Evolutionary conservation across 2,888 invertebrate genomes (phyloP), one percentile per base, ranked within the genome.

Genomic region (Papilio elwesi): DNA sequence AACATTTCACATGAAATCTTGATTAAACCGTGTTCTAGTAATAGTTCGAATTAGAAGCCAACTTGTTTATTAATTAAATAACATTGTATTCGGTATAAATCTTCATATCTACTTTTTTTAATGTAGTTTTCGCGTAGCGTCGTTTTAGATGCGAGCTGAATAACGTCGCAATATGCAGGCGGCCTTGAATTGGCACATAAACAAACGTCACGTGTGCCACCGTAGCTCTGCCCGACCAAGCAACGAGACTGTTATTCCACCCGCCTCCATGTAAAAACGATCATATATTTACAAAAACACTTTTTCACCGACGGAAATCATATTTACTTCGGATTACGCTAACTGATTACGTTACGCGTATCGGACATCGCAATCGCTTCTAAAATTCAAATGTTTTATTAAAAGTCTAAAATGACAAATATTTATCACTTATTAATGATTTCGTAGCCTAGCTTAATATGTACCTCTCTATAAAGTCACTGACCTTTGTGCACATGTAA

Each of bases 101-200:
- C 5, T 36, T 26, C 43, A 3, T 49, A 4, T 13, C 13, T 16
- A 13, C 52, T 63, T 64, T 68, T 55, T 63, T 11, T 36, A 9
- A 57, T 11, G 47, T 59, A 66, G 47, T 71, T 59, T 67, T 52
- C 38, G 15, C 52, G 47, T 47, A 4, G 26, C 59, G 69, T 26
- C 63, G 73, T 11, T 26, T 51, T 66, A 59, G 57, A 53, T 48
- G 66, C 53, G 87, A 83, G 82, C 80, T 78, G 85, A 84, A 86
- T 84, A 83, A 84, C 90, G 91, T 87, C 92, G 91, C 90, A 89
- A 83, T 88, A 85, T 89, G 89, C 89, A 86, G 74, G 70, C 73
- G 90, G 83, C 92, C 91, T 92, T 92, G 91, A 84, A 81, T 75
- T 80, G 82, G 82, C 79, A 85, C 83, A 91, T 89, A 90, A 91